Conservation (phyloP, 1,140 invertebrate species). For the Leptinotarsa lineolata region DNA sequence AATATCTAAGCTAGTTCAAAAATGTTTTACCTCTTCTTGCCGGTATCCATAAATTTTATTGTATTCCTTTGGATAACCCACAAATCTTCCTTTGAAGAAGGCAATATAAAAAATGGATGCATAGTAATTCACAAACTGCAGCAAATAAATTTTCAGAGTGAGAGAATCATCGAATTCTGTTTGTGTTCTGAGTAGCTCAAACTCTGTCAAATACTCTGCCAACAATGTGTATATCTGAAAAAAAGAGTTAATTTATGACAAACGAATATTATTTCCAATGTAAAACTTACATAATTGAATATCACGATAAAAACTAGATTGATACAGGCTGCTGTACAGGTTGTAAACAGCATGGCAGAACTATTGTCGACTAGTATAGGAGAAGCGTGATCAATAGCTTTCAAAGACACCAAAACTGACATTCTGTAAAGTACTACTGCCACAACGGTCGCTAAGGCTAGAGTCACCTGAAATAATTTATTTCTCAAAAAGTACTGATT, state of each 20-base stretch:
- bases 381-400: slow-evolving; percentile 49
- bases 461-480: slow-evolving; percentile 61
- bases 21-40: slow-evolving; percentile 76
- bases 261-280: no score
- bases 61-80: slow-evolving; percentile 83
- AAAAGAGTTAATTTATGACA: slow-evolving; percentile 9
- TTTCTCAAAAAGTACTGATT: no score
- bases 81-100: slow-evolving; percentile 94
- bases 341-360: slow-evolving; percentile 79
- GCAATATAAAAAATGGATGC: slow-evolving; percentile 98
- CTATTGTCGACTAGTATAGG: slow-evolving; percentile 69
- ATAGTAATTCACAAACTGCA: slow-evolving; percentile 99
- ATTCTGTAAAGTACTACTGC: slow-evolving; percentile 92
- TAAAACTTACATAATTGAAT: slow-evolving; percentile 77
- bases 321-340: slow-evolving; percentile 81
- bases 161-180: slow-evolving; percentile 97
- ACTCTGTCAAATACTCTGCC: slow-evolving; percentile 91
- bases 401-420: slow-evolving; percentile 76
- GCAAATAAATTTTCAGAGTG: slow-evolving; percentile 94
- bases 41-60: slow-evolving; percentile 75
- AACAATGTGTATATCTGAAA: slow-evolving; percentile 82
- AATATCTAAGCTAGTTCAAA: not conserved
- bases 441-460: slow-evolving; percentile 85
- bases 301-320: slow-evolving; percentile 86
- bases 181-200: slow-evolving; percentile 92